phyloP scores from a whole-genome alignment of 2,888 invertebrate genomes.

The Dusona sp. region DNA sequence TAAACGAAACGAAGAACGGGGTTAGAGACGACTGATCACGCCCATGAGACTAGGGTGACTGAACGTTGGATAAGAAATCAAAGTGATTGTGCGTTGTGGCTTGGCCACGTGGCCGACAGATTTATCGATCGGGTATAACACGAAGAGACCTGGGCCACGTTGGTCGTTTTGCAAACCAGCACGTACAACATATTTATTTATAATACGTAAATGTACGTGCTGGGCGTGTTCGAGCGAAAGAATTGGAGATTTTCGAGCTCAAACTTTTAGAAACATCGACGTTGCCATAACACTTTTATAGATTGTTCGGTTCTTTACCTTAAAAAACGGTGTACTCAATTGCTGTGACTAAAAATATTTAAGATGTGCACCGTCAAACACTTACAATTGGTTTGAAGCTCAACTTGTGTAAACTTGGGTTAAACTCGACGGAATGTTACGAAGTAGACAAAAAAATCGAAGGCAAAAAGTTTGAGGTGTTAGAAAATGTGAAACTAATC shows the following conservation, averaged over 20 bases:
- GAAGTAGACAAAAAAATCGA: not conserved
- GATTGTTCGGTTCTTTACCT: not conserved
- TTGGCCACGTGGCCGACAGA: constrained; percentile 68
- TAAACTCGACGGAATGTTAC: not conserved
- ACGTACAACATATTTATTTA: constrained; percentile 43
- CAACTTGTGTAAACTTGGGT: not conserved
- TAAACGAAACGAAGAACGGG: not conserved
- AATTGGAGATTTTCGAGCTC: constrained; percentile 12
- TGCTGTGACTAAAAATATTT: not conserved
- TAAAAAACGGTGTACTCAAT: not conserved
- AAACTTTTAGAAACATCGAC: constrained; percentile 33
- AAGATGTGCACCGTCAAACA: not conserved
- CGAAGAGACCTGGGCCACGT: constrained; percentile 53
- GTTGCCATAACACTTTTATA: not conserved
- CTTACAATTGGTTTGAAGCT: not conserved
- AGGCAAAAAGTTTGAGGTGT: not conserved
- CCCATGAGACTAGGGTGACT: constrained; percentile 63
- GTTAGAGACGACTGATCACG: constrained; percentile 48
- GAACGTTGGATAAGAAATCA: constrained; percentile 69
- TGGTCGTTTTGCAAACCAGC: constrained; percentile 48
- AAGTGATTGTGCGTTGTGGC: constrained; percentile 65
- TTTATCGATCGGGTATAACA: constrained; percentile 66
- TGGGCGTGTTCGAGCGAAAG: not conserved
- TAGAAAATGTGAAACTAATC: constrained; percentile 36
- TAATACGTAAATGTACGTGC: constrained; percentile 4